A percentile compares a stretch with the other conserved stretches of the same genome.
These are phyloP conservation scores for Anodontia alba DNA, from an alignment of 2,888 invertebrate species.

Conservation along the genomic window DNA sequence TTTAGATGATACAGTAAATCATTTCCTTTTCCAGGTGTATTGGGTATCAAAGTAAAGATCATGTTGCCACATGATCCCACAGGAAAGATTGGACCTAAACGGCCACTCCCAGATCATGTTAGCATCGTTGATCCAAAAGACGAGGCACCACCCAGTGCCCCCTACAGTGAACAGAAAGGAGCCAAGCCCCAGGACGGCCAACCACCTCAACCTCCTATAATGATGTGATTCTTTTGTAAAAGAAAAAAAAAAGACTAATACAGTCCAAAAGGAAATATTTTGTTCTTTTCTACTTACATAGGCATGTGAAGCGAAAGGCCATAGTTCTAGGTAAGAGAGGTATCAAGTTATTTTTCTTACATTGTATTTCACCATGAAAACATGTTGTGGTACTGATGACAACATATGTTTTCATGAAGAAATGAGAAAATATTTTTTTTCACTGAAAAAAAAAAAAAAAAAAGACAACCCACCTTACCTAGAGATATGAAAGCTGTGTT, in stretches of 20 bases:
- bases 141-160: constrained; percentile 91
- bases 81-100: constrained; percentile 99
- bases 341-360: too few relatives aligned
- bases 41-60: constrained; percentile 96
- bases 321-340: too few relatives aligned
- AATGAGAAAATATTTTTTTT: too few relatives aligned
- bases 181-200: constrained; percentile 85
- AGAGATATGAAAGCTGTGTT: too few relatives aligned
- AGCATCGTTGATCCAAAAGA: constrained; percentile 99
- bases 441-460: too few relatives aligned
- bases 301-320: too few relatives aligned
- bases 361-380: too few relatives aligned
- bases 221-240: constrained; percentile 23
- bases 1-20: too few relatives aligned
- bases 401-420: too few relatives aligned
- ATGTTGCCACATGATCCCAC: constrained; percentile 99
- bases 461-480: too few relatives aligned
- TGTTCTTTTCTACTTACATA: not conserved
- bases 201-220: constrained; percentile 45
- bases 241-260: not conserved
- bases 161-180: constrained; percentile 91
- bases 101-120: constrained; percentile 98
- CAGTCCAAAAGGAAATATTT: not conserved
- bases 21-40: constrained; percentile 86
- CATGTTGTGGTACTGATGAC: too few relatives aligned